A percentile compares a stretch with the other conserved stretches of the same genome.
Evolutionary conservation across 2,888 invertebrate species (phyloP).

Genomic region (Plagodis dolabraria): DNA sequence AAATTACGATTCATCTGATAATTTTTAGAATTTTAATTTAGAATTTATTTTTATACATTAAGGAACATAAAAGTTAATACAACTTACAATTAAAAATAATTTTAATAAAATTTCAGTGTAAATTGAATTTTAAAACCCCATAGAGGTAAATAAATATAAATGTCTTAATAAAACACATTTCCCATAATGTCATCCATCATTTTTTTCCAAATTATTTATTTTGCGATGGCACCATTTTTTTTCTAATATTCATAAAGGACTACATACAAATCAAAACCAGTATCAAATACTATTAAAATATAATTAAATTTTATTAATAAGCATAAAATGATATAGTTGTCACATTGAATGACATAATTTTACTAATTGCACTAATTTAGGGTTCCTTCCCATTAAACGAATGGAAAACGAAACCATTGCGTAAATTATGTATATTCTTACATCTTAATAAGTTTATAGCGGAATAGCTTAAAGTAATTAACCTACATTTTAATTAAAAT

Average conservation of each 20-base stretch:
- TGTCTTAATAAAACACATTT: no score
- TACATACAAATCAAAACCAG: constrained; percentile 2
- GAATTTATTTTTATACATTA: neutral
- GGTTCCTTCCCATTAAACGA: constrained; percentile 16
- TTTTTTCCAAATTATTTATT: neutral
- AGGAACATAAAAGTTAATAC: constrained; percentile 8
- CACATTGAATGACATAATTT: constrained; percentile 29
- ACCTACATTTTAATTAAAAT: constrained; percentile 27
- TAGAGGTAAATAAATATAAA: no score
- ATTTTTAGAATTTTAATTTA: constrained; percentile 4
- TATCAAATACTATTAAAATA: constrained; percentile 15
- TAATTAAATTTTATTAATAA: constrained; percentile 11
- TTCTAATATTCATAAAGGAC: constrained; percentile 1
- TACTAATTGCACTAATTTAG: constrained; percentile 37
- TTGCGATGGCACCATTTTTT: constrained; percentile 3
- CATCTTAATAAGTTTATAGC: constrained; percentile 28
- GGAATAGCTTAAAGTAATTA: constrained; percentile 8
- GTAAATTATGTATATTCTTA: constrained; percentile 29
- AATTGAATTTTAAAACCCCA: no score
- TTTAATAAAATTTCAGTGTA: no score
- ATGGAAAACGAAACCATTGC: constrained; percentile 16
- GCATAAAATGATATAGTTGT: constrained; percentile 27
- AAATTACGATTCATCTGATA: constrained; percentile 5
- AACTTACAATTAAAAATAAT: constrained; percentile 9
- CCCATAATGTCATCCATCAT: no score